Evolutionary conservation across 2,113 vertebrate species (phyloP), one percentile per base, ranked within the genome.

Genomic region (Martes martes): DNA sequence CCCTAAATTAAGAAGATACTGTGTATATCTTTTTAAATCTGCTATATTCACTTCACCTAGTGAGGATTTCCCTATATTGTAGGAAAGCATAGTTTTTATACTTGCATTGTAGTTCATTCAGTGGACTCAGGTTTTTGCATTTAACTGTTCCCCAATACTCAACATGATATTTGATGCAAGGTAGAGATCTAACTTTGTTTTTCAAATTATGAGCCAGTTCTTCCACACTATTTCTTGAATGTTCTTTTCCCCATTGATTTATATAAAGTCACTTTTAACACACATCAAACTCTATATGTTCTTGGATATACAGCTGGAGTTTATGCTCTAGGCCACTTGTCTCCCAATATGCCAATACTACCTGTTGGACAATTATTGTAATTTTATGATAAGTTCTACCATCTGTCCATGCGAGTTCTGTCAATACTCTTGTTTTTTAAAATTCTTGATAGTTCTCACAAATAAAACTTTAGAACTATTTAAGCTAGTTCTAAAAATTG

Each of bases 381-480:
- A 73, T 87, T 96, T 85, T 78, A 52, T 39, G 79, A 15, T 74
- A 94, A 94, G 42, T 45, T 96, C 42, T 50, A 42, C 36, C 69
- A 84, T 79, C 39, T 50, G 33, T 65, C 95, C 47, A 80, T 23
- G 18, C 14, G 83, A 71, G 36, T 89, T 67, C 61, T 79, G 67
- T 78, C 28, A 67, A 33, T 74, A 79, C 0, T 79, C 57, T 76
- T 67, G 28, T 71, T 92, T 74, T 89, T 36, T 13, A 2, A 15
- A 61, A 76, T 69, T 71, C 33, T 93, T 55, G 3, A 91, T 36
- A 21, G 76, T 36, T 71, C 39, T 95, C 59, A 84, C 42, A 65
- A 89, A 80, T 19, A 55, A 63, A 63, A 96, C 15, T 61, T n/a
- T 33, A 94, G n/a, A 93, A 96, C 87, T 71, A 91, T 36, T 93